Evolutionary conservation across 1,140 invertebrate species (phyloP).

Genomic region (Nixonia krombeini): DNA sequence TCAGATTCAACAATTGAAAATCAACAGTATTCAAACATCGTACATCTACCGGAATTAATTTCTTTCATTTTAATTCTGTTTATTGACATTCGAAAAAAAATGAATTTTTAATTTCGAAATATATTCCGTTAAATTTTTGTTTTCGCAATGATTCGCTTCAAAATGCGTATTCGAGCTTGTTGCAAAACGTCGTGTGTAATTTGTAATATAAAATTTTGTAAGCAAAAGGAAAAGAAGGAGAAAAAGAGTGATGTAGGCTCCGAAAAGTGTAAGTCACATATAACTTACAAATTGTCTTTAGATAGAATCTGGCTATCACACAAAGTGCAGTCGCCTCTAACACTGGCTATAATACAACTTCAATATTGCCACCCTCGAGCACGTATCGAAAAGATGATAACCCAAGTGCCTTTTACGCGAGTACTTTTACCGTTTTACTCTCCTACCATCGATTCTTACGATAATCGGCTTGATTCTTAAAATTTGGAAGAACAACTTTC

Average conservation of each 20-base stretch:
- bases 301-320: conserved; percentile 41
- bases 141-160: too few species aligned
- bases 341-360: conserved; percentile 41
- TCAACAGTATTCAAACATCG: too few species aligned
- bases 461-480: conserved; percentile 25
- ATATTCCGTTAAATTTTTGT: too few species aligned
- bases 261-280: not conserved
- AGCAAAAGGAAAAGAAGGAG: too few species aligned
- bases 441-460: conserved; percentile 26
- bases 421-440: conserved; percentile 26
- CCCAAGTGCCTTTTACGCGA: conserved; percentile 30
- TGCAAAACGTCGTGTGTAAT: too few species aligned
- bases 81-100: too few species aligned
- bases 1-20: too few species aligned
- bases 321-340: conserved; percentile 41
- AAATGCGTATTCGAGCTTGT: too few species aligned
- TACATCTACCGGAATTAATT: too few species aligned
- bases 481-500: conserved; percentile 5
- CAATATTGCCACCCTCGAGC: conserved; percentile 39
- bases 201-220: too few species aligned
- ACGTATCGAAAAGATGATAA: conserved; percentile 42
- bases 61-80: too few species aligned
- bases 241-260: not conserved
- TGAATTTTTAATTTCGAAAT: too few species aligned
- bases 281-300: conserved; percentile 32